These are phyloP conservation scores for Myathropa florea DNA, from an alignment of 2,888 invertebrate species.

Conservation along the genomic window DNA sequence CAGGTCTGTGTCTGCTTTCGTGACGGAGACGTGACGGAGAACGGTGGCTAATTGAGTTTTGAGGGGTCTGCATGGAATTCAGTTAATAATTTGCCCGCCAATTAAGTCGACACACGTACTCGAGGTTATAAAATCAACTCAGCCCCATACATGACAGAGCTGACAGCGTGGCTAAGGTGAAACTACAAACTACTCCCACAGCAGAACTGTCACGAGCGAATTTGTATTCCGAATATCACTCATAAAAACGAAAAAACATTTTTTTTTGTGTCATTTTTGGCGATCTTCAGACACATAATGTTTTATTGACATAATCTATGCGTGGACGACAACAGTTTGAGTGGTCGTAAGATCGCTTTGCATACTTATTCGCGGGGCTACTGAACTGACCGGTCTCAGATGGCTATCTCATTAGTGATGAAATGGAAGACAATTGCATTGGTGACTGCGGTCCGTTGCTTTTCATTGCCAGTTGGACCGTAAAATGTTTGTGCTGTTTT, in stretches of 20 bases:
- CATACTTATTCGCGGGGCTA: neutral
- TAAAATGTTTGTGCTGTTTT: neutral
- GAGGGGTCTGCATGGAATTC: neutral
- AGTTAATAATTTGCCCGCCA: neutral
- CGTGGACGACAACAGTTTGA: neutral
- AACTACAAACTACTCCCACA: constrained; percentile 1
- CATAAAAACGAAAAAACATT: neutral
- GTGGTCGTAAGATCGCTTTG: neutral
- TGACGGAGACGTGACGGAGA: neutral
- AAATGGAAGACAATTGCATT: neutral
- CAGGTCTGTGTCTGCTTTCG: neutral
- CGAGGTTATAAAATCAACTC: neutral
- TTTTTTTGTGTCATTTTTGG: neutral
- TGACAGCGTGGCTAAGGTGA: neutral
- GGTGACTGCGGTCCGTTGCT: neutral
- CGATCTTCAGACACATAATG: neutral
- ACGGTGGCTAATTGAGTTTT: neutral
- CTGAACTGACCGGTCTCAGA: neutral
- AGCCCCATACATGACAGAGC: neutral
- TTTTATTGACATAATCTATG: neutral
- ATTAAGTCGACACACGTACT: constrained; percentile 1
- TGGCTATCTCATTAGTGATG: neutral
- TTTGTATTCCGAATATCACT: neutral
- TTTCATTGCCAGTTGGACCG: neutral
- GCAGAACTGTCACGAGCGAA: neutral